Base-by-base conservation (phyloP, 2,888 invertebrate genomes). In the Sinohyriopsis cumingii region DNA sequence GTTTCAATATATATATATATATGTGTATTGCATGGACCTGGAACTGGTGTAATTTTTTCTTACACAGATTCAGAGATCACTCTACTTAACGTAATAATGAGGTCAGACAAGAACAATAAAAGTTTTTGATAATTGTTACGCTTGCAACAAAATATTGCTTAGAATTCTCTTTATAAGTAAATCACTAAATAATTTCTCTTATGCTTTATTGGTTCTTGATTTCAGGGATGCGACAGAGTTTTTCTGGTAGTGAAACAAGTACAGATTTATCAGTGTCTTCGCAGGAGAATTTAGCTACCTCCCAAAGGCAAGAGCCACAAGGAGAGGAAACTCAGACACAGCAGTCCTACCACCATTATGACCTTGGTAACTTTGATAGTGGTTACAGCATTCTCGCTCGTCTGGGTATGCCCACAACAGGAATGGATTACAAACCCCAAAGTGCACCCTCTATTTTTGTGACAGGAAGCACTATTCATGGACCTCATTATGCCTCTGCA, bases 181-280 rank as follows among this genome's bases (percentile, higher is more conserved):
- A 7, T 60, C 7, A 2, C 28, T 53, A 5, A 59, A 24, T 60
- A 19, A 19, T 22, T 24, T 53, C n/a, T 22, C 22, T 20, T 15
- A n/a, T 25, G 12, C 3, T 25, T 57, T 18, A 33, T 18, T 71
- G 55, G 18, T 20, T 45, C 24, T 55, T 25, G 18, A 24, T 65
- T 64, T 53, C 80, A 54, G 94, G 94, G 86, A 95, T 94, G 77
- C 95, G 93, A 0, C 88, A 96, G 92, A 95, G 95, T 89, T 91
- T 95, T 81, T 95, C 95, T 82, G 95, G 95, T 56, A 95, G 95
- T 89, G 96, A 96, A 91, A 95, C 96, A 7, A 88, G 88, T 77
- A 88, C 88, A 20, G 96, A 96, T 92, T 94, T 95, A 71, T 96
- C 95, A 20, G 80, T 88, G 64, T 96, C 96, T 5, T 96, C 96